A percentile compares a stretch with the other conserved stretches of the same genome.
phyloP scores from a whole-genome alignment of 1,140 invertebrate genomes.

The Drosophila tani region DNA sequence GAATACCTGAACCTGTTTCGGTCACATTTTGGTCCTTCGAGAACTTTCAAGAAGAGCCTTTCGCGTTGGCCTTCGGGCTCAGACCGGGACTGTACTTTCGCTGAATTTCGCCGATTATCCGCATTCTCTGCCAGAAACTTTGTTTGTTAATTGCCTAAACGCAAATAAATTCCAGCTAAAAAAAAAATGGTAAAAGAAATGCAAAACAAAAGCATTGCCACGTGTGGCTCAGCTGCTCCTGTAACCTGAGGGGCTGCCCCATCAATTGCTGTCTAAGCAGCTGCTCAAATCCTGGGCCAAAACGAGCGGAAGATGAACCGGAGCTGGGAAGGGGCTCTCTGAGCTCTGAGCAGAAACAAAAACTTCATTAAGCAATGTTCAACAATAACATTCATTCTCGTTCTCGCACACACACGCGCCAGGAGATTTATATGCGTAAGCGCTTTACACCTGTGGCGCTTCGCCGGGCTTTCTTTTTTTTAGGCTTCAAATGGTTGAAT shows the following conservation, averaged over 20 bases:
- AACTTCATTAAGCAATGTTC: slow-evolving; percentile 73
- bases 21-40: no score
- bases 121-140: slow-evolving; percentile 8
- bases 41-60: not conserved
- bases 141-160: slow-evolving; percentile 43
- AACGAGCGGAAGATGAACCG: not conserved
- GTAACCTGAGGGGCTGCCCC: slow-evolving; percentile 7
- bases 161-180: slow-evolving; percentile 32
- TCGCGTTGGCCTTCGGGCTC: not conserved
- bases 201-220: slow-evolving; percentile 36
- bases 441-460: slow-evolving; percentile 74
- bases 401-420: slow-evolving; percentile 15
- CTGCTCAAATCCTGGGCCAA: slow-evolving; percentile 7
- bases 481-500: slow-evolving; percentile 48
- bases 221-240: slow-evolving; percentile 22
- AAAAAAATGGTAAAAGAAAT: not conserved
- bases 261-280: slow-evolving; percentile 45
- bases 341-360: slow-evolving; percentile 20
- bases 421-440: slow-evolving; percentile 65
- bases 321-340: not conserved
- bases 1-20: not conserved
- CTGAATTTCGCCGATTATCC: not conserved
- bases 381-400: slow-evolving; percentile 70
- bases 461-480: slow-evolving; percentile 22
- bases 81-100: not conserved